These are phyloP conservation scores for Anthopleura sola DNA, from an alignment of 64 coral and sea anemone genomes.

Conservation along the genomic window DNA sequence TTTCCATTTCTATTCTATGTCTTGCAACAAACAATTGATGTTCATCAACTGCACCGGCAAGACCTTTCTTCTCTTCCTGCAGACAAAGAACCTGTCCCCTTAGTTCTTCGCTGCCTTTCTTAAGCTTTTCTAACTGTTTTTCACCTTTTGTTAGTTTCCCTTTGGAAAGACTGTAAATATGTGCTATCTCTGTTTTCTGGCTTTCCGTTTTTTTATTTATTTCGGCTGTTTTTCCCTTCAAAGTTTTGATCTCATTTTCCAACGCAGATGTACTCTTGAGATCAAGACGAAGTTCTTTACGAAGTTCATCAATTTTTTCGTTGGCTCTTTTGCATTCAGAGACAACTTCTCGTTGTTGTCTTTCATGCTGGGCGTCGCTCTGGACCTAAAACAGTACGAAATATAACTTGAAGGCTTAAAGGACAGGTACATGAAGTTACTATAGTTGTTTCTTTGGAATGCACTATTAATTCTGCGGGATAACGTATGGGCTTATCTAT, in stretches of 20 bases:
- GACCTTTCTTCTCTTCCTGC: not conserved
- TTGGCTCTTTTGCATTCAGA: not conserved
- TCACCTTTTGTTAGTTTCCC: not conserved
- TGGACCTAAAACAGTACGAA: not conserved
- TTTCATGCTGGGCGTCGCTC: not conserved
- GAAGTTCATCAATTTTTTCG: not conserved
- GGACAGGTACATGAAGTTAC: too few species aligned
- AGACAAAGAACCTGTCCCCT: not conserved
- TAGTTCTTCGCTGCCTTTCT: constrained; percentile 1
- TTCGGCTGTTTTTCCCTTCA: not conserved
- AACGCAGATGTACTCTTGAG: not conserved
- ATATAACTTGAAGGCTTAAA: too few species aligned
- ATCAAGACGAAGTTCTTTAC: not conserved
- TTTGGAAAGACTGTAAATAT: not conserved
- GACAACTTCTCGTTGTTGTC: not conserved
- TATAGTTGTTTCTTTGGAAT: too few species aligned
- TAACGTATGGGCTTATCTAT: too few species aligned
- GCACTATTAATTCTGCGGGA: too few species aligned
- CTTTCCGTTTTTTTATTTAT: not conserved
- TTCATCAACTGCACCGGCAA: not conserved
- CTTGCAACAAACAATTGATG: not conserved
- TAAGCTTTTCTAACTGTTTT: not conserved
- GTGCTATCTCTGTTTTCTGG: not conserved
- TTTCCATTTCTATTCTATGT: not conserved
- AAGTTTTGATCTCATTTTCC: not conserved